Evolutionary conservation across 2,797 vertebrate species (phyloP).

Genomic region (Carduelis carduelis): DNA sequence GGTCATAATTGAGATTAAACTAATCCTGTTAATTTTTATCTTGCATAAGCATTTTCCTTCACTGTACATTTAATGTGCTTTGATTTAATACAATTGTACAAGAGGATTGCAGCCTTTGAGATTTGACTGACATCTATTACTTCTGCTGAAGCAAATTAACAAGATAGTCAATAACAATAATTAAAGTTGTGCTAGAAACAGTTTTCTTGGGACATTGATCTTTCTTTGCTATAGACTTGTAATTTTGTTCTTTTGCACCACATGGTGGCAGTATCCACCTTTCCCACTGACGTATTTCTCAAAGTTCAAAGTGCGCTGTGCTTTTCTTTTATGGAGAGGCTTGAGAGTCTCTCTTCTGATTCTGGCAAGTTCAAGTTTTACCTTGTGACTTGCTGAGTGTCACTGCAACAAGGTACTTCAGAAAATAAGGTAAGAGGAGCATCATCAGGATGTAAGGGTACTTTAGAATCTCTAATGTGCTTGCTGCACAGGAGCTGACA

Average conservation of each 20-base stretch:
- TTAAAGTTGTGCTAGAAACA: neutral
- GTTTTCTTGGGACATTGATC: neutral
- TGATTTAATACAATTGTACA: neutral
- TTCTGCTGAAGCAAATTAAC: neutral
- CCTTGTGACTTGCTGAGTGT: neutral
- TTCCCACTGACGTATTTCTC: neutral
- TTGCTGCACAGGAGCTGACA: neutral
- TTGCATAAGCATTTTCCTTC: neutral
- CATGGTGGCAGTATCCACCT: slow-evolving; percentile 66
- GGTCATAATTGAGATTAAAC: neutral
- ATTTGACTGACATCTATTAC: neutral
- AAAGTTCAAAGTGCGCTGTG: neutral
- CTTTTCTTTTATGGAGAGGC: neutral
- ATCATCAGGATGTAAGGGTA: neutral
- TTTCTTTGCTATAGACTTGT: neutral
- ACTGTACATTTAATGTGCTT: neutral
- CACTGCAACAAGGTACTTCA: neutral
- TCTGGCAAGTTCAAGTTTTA: neutral
- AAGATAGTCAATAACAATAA: neutral
- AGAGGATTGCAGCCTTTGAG: neutral
- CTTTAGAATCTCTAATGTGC: neutral
- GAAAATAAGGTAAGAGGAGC: neutral
- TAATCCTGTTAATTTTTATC: neutral
- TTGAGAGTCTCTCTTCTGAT: neutral
- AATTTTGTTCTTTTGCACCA: slow-evolving; percentile 1